These are phyloP conservation scores for Apodemus agrarius DNA, from an alignment of 2,797 vertebrate genomes.

Conservation along the genomic window DNA sequence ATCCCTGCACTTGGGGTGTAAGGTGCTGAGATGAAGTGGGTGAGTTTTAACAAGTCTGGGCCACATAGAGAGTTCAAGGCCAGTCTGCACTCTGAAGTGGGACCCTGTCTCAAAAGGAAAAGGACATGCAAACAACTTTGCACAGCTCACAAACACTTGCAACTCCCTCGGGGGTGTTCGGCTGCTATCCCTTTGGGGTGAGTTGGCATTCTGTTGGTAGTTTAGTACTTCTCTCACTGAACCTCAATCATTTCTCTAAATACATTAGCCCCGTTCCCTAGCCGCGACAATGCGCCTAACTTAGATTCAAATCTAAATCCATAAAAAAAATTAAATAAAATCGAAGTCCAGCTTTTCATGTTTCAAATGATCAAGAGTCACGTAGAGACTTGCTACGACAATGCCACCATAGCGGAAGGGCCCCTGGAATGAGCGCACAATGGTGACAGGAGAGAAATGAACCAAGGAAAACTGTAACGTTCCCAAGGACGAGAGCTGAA, in stretches of 20 bases:
- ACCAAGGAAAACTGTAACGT: background rate
- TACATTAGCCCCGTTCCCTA: background rate
- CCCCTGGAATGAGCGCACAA: background rate
- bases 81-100: background rate
- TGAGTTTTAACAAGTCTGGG: background rate
- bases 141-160: too few relatives aligned
- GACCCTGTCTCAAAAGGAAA: background rate
- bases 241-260: background rate
- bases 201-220: background rate
- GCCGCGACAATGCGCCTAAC: background rate
- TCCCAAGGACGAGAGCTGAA: background rate
- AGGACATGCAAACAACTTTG: background rate
- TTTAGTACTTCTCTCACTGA: background rate
- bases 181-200: background rate
- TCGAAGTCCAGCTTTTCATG: slow-evolving; percentile 2
- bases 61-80: background rate
- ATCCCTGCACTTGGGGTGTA: background rate
- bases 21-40: background rate
- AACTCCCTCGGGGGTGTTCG: background rate
- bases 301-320: slow-evolving; percentile 22
- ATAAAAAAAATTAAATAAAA: slow-evolving; percentile 32
- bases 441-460: background rate
- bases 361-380: background rate
- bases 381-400: background rate
- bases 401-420: background rate